Conservation (phyloP, 64 coral and sea anemone species). For the Orbicella faveolata region DNA sequence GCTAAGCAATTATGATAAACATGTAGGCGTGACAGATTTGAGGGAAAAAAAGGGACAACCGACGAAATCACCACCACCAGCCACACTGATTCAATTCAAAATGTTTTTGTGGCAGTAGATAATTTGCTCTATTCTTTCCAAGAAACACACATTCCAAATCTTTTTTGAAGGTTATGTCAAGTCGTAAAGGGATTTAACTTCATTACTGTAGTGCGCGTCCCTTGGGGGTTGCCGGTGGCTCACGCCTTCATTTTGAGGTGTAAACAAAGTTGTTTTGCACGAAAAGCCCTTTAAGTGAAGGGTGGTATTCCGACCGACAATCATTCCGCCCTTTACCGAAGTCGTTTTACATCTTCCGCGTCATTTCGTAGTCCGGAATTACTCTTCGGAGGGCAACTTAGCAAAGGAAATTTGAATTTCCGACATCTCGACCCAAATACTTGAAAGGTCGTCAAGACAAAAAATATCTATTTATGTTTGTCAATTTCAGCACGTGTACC, state of each 20-base stretch:
- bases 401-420: constrained; percentile 41
- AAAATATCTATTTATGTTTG: constrained; percentile 29
- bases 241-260: constrained; percentile 27
- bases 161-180: background rate
- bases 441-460: constrained; percentile 16
- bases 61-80: background rate
- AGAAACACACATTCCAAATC: too few relatives aligned
- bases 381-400: background rate
- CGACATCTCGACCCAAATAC: background rate
- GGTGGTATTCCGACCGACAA: background rate
- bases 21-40: constrained; percentile 30
- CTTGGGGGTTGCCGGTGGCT: background rate
- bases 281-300: constrained; percentile 13
- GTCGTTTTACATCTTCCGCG: background rate
- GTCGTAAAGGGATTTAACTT: background rate
- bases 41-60: constrained; percentile 1
- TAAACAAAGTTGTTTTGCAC: constrained; percentile 25
- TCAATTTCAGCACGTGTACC: constrained; percentile 39
- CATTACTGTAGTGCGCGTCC: background rate
- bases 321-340: background rate
- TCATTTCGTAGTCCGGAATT: background rate
- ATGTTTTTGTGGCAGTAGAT: background rate
- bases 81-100: background rate
- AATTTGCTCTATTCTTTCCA: too few relatives aligned
- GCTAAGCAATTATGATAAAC: constrained; percentile 23